These are phyloP conservation scores for Elachura formosa DNA, from an alignment of 2,113 vertebrate genomes.

Conservation along the genomic window DNA sequence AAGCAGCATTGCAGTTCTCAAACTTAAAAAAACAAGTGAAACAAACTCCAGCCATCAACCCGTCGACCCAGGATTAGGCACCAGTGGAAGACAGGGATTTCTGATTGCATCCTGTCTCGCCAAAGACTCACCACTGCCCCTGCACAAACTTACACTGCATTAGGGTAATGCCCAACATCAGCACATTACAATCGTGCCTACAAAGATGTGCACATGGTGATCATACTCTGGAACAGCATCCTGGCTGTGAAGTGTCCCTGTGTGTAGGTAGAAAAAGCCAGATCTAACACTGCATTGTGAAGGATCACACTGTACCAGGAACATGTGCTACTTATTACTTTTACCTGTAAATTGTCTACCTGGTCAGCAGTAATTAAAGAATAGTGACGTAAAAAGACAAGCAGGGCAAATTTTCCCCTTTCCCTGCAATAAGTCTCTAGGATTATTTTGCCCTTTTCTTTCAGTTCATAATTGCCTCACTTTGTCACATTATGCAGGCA, in stretches of 20 bases:
- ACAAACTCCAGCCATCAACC: background rate
- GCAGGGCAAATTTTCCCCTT: background rate
- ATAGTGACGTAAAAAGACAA: background rate
- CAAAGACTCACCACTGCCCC: background rate
- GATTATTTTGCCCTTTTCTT: background rate
- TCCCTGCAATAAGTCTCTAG: background rate
- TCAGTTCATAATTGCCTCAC: background rate
- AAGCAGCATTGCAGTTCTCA: background rate
- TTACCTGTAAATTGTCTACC: background rate
- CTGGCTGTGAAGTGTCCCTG: background rate
- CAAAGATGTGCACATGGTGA: accelerated
- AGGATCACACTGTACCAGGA: background rate
- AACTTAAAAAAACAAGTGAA: background rate
- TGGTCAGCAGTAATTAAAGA: background rate
- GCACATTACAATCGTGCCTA: background rate
- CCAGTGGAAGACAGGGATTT: background rate
- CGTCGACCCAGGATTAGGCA: background rate
- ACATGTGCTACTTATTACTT: accelerated
- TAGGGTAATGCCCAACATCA: slow-evolving; percentile 22
- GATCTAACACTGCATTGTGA: background rate
- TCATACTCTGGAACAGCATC: background rate
- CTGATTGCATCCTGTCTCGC: background rate
- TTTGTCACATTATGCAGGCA: accelerated
- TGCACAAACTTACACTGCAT: background rate
- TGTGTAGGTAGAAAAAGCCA: background rate